Evolutionary conservation across 2,113 vertebrate genomes (phyloP), one percentile per base, ranked within the genome.

Genomic region (Brachyhypopomus occidentalis): DNA sequence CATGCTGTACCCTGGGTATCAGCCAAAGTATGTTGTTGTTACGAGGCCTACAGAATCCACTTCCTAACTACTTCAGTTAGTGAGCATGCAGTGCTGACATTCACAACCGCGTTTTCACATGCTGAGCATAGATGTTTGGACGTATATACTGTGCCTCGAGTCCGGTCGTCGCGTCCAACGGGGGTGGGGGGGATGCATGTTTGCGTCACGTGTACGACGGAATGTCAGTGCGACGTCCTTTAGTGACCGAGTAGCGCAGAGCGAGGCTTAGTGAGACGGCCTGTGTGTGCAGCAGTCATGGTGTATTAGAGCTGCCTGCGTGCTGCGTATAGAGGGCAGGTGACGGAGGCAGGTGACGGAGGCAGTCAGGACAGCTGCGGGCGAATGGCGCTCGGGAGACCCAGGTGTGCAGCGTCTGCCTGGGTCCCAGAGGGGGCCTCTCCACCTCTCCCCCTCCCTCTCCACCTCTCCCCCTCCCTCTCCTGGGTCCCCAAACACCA

Each of bases 391-490:
- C 56, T 62, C 63, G n/a, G 66, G 87, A 88, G 90, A 89, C 90
- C 87, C 91, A 92, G 92, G 90, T 93, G 92, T 90, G 85, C 85
- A 80, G 81, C 60, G 80, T 85, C 76, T 85, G 79, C 85, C 11
- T 23, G 7, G 9, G n/a, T 83, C 81, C 78, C 80, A 77, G 89
- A 89, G 86, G 84, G 86, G 60, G 45, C 45, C 45, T 52, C 34
- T 86, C 78, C 76, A 83, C 88, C 34, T n/a, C 66, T 55, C 59
- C 86, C 74, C n/a, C n/a, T n/a, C 86, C 73, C 78, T 66, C 5
- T 38, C 14, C 64, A 52, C 20, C 23, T 11, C 45, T 38, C 58
- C 86, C 77, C 86, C 55, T 30, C 45, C 67, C 23, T 7, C 20
- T 30, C 48, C 48, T 84, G 75, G 84, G 45, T 2, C 45, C 45